Conservation (phyloP, 2,888 invertebrate genomes). For the Prenolepis imparis region DNA sequence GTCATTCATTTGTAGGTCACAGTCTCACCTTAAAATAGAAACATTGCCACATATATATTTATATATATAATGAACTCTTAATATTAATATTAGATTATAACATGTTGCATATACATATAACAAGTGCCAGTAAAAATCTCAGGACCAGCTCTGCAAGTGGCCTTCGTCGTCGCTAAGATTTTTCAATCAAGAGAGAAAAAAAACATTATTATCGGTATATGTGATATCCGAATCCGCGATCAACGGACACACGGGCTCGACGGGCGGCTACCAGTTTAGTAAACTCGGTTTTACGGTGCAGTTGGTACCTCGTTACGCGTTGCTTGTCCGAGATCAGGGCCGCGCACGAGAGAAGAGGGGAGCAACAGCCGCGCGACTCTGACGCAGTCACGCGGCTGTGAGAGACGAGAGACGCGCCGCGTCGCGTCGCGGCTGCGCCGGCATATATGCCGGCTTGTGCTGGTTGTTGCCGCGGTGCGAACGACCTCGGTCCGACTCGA, state of each 20-base stretch:
- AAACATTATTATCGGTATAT: background rate
- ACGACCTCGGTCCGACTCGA: constrained; percentile 66
- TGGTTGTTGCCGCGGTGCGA: constrained; percentile 69
- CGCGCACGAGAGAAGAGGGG: constrained; percentile 50
- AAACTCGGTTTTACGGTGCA: constrained; percentile 70
- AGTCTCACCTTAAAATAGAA: background rate
- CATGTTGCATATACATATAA: background rate
- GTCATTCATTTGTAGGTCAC: constrained; percentile 2
- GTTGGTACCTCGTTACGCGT: constrained; percentile 73
- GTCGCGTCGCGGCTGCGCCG: constrained; percentile 50
- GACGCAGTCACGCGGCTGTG: constrained; percentile 67
- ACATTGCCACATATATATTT: background rate
- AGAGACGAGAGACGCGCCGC: constrained; percentile 57
- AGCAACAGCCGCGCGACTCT: constrained; percentile 43
- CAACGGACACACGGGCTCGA: constrained; percentile 4
- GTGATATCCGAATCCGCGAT: constrained; percentile 5
- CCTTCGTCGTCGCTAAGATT: background rate
- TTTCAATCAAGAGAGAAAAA: background rate
- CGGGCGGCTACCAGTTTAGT: constrained; percentile 63
- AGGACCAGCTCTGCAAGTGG: background rate
- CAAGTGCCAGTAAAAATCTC: background rate
- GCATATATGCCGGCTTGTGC: constrained; percentile 50
- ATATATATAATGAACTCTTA: background rate
- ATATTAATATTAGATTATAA: background rate
- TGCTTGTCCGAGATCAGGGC: constrained; percentile 73